Evolutionary conservation across 1,140 invertebrate species (phyloP), one percentile per base, ranked within the genome.

Genomic region (Ceratosolen fusciceps): DNA sequence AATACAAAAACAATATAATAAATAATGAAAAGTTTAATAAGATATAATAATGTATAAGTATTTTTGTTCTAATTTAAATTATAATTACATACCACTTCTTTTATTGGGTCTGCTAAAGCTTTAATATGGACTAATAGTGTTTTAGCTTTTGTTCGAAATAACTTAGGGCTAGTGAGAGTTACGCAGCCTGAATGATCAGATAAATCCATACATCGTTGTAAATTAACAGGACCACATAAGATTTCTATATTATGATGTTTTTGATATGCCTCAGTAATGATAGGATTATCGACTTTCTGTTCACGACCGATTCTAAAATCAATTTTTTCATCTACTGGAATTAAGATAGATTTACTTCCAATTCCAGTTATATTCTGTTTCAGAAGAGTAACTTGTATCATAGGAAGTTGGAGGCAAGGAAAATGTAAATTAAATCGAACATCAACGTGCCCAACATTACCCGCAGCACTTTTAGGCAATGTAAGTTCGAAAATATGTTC

Each of bases 401-500:
- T 88, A 10, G 93, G 93, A 70, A 91, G 87, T 62, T 89, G 85
- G 7, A 89, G 91, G 85, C 94, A 95, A 21, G 94, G 92, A 12
- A 94, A 92, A 84, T 96, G 95, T 14, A 98, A 90, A 19, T 93
- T 94, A 85, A 97, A 98, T 83, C 95, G 94, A 10, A 98, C 93
- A 88, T 98, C 96, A 24, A 98, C 93, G 84, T 98, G 96, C 31
- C 96, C 96, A 76, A 97, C 91, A 62, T 93, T 93, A 4, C 93
- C 92, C 24, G 93, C 92, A 52, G 94, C 93, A 60, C 88, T 91
- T 56, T 90, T 88, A 0, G 96, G 96, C 78, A 98, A 88, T 8
- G 96, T 96, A 0, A 98, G 90, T 88, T 98, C 96, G 86, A 98
- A 94, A 21, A 98, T 92, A 84, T 98, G 96, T 84, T 98, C 97